Conservation (phyloP, 2,888 invertebrate species). For the Pherbina coryleti region DNA sequence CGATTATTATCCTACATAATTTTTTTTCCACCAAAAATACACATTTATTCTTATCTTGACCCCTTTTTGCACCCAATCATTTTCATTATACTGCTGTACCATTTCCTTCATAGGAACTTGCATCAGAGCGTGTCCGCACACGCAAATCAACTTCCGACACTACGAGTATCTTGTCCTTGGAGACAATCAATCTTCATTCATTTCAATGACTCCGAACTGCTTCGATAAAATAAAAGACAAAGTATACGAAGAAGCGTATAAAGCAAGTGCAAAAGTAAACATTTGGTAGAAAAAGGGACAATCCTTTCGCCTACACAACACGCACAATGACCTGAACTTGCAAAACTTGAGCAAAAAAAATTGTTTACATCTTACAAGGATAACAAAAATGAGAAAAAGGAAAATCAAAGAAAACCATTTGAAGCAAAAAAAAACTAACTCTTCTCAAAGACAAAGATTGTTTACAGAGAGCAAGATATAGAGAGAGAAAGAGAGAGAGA, state of each 20-base stretch:
- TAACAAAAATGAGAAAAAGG: not conserved
- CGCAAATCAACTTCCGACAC: not conserved
- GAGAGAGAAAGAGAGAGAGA: not conserved
- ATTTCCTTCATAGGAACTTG: no score
- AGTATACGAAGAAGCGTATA: slow-evolving; percentile 28
- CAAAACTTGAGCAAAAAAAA: slow-evolving; percentile 54
- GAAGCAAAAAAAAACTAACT: no score
- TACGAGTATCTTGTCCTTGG: slow-evolving; percentile 61
- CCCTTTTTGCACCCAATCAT: not conserved
- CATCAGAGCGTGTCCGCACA: no score
- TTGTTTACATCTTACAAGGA: slow-evolving; percentile 61
- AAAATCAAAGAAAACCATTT: not conserved
- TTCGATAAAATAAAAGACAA: slow-evolving; percentile 19
- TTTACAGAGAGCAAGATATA: not conserved
- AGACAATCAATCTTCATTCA: slow-evolving; percentile 65
- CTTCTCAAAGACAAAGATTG: not conserved
- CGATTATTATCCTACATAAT: no score
- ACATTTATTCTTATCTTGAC: no score
- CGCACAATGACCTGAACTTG: slow-evolving; percentile 39
- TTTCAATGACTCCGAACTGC: slow-evolving; percentile 57
- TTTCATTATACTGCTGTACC: no score
- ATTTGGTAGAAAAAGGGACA: slow-evolving; percentile 36
- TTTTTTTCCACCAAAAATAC: no score
- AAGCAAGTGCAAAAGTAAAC: not conserved
- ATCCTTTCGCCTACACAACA: slow-evolving; percentile 28